phyloP scores from a whole-genome alignment of 1,140 invertebrate species.

The Octopus bimaculoides region DNA sequence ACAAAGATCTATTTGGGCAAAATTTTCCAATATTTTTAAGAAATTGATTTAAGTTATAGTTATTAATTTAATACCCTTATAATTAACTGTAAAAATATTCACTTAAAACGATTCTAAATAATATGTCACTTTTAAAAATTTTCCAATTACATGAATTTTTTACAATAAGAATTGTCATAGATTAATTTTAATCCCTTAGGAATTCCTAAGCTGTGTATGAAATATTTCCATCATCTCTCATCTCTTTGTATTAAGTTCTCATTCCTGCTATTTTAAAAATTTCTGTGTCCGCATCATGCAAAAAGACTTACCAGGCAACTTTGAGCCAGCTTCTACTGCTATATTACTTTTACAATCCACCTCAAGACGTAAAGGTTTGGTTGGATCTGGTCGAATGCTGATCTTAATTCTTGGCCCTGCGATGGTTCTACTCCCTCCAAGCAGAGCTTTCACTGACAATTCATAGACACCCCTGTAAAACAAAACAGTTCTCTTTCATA shows the following conservation, averaged over 20 bases:
- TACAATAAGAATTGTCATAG: no score
- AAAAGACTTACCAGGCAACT: slow-evolving; percentile 42
- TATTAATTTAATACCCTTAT: no score
- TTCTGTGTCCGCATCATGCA: background rate
- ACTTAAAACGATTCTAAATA: no score
- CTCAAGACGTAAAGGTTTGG: slow-evolving; percentile 39
- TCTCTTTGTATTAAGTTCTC: no score
- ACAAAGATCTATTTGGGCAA: no score
- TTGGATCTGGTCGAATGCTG: slow-evolving; percentile 47
- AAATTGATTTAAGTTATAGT: no score
- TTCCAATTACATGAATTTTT: no score
- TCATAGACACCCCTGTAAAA: slow-evolving; percentile 49
- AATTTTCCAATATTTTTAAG: no score
- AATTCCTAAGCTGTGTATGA: background rate
- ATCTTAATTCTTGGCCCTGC: slow-evolving; percentile 47
- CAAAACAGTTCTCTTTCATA: slow-evolving; percentile 12
- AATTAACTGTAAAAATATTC: no score
- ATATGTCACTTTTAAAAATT: no score
- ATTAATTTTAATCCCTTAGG: no score
- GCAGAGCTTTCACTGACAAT: slow-evolving; percentile 50
- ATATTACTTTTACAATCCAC: slow-evolving; percentile 46
- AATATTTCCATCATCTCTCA: no score
- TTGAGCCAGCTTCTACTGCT: slow-evolving; percentile 40
- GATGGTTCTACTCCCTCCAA: slow-evolving; percentile 33
- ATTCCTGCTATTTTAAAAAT: background rate